A percentile compares a stretch with the other conserved stretches of the same genome.
Conservation (phyloP, 2,888 invertebrate species). For the Phalera bucephala region DNA sequence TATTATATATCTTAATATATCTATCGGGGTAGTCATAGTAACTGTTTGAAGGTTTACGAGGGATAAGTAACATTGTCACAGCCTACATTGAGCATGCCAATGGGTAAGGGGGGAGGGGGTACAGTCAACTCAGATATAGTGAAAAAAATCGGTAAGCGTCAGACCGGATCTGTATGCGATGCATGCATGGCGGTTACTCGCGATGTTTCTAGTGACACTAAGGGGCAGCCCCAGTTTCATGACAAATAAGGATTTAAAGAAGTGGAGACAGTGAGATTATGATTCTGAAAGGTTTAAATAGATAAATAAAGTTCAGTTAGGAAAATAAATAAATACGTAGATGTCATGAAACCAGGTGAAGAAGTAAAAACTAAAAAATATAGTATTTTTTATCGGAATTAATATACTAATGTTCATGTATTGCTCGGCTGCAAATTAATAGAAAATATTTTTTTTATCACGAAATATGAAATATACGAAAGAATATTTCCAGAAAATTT, state of each 20-base stretch:
- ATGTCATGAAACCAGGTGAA: slow-evolving; percentile 73
- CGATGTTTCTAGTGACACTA: slow-evolving; percentile 52
- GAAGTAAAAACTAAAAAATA: slow-evolving; percentile 49
- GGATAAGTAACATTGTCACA: slow-evolving; percentile 80
- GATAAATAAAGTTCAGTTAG: slow-evolving; percentile 24
- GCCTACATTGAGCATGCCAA: slow-evolving; percentile 79
- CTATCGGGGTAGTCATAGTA: slow-evolving; percentile 68
- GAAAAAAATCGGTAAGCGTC: slow-evolving; percentile 63
- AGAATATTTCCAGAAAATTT: slow-evolving; percentile 42
- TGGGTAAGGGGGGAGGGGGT: slow-evolving; percentile 54
- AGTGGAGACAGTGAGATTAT: slow-evolving; percentile 24
- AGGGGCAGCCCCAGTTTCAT: slow-evolving; percentile 56
- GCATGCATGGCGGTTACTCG: slow-evolving; percentile 66
- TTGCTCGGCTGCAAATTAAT: neutral
- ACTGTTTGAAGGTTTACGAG: slow-evolving; percentile 77
- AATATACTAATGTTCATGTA: too few relatives aligned
- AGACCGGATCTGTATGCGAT: slow-evolving; percentile 62
- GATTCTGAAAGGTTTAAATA: slow-evolving; percentile 29
- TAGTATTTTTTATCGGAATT: slow-evolving; percentile 19
- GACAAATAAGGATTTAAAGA: slow-evolving; percentile 48
- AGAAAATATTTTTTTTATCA: neutral
- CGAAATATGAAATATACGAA: slow-evolving; percentile 2
- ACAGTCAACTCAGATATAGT: slow-evolving; percentile 58
- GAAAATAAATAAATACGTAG: slow-evolving; percentile 25
- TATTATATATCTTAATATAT: slow-evolving; percentile 34